Evolutionary conservation across 2,797 vertebrate species (phyloP).

Genomic region (Myiothlypis chrysogaster): DNA sequence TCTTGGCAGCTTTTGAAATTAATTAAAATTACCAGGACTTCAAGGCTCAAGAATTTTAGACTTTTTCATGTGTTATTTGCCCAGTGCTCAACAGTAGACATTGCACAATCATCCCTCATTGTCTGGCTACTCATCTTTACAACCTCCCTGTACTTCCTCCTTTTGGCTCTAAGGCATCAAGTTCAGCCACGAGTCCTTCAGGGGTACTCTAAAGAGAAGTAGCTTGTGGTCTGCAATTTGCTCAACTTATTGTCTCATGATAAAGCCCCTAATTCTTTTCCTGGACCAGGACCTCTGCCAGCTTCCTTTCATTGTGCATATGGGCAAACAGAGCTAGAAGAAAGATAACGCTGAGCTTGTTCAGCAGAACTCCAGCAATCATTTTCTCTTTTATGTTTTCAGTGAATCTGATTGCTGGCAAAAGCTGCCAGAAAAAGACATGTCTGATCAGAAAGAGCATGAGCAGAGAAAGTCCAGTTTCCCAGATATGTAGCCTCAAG

Average conservation of each 20-base stretch:
- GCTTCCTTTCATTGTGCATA: slow-evolving; percentile 58
- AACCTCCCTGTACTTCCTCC: not conserved
- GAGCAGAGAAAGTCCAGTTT: slow-evolving; percentile 18
- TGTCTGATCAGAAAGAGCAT: slow-evolving; percentile 20
- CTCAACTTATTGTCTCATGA: slow-evolving; percentile 34
- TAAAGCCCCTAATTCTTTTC: slow-evolving; percentile 49
- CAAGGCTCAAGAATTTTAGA: not conserved
- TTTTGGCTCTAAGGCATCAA: not conserved
- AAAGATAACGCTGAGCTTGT: slow-evolving; percentile 30
- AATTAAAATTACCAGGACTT: not conserved
- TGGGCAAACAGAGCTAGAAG: slow-evolving; percentile 38
- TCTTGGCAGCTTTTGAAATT: not conserved
- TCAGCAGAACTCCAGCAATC: slow-evolving; percentile 40
- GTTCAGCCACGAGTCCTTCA: not conserved
- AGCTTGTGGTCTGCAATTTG: slow-evolving; percentile 33
- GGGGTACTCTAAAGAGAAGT: not conserved
- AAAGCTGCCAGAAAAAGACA: slow-evolving; percentile 45
- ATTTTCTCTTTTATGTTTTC: slow-evolving; percentile 49
- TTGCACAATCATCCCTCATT: not conserved
- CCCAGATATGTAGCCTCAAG: not conserved
- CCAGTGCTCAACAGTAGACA: not conserved
- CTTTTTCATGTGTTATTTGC: not conserved
- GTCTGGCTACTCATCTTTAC: slow-evolving; percentile 2
- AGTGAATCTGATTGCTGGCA: not conserved
- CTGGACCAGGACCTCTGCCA: slow-evolving; percentile 33